Conservation (phyloP, 1,140 invertebrate genomes). For the Brachionus calyciflorus region DNA sequence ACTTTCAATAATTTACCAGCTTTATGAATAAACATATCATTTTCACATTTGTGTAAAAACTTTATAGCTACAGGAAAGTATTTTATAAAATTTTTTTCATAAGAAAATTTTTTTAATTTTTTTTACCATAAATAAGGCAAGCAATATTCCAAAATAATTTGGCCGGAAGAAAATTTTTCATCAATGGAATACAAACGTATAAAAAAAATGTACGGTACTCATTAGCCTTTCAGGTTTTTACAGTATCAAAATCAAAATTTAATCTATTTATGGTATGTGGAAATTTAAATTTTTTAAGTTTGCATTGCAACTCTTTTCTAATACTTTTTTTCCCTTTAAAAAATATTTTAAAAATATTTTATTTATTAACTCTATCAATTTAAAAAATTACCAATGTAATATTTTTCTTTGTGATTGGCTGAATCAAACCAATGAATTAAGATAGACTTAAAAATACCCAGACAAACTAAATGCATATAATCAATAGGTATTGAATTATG, state of each 20-base stretch:
- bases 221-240: not conserved
- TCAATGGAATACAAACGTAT: not conserved
- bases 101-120: not conserved
- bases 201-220: not conserved
- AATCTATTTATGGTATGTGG: slow-evolving; percentile 11
- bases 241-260: not conserved
- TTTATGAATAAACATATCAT: not conserved
- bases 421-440: slow-evolving; percentile 6
- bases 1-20: slow-evolving; percentile 16
- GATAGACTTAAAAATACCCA: slow-evolving; percentile 12
- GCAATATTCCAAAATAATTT: slow-evolving; percentile 34
- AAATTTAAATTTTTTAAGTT: slow-evolving; percentile 17
- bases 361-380: no score
- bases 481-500: slow-evolving; percentile 1
- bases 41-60: not conserved
- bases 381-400: slow-evolving; percentile 7
- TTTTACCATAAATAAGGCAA: not conserved
- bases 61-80: not conserved
- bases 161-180: not conserved
- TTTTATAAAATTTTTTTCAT: not conserved
- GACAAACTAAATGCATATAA: slow-evolving; percentile 22
- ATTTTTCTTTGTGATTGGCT: not conserved
- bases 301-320: not conserved
- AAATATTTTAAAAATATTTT: no score
- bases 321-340: not conserved